Conservation (phyloP, 1,140 invertebrate genomes). For the Hesperophylax magnus region DNA sequence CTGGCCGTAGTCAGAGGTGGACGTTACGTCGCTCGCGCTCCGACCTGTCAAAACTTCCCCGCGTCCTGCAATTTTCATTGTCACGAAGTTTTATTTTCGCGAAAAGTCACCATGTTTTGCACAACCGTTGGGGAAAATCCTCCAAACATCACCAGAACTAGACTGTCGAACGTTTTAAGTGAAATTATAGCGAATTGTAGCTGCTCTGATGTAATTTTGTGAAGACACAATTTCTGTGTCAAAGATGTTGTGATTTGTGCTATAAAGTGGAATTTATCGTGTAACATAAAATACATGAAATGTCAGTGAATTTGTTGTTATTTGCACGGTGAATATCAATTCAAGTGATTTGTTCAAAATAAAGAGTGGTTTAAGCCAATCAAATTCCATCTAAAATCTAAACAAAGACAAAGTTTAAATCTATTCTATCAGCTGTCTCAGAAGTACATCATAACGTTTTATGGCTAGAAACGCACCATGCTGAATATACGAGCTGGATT, state of each 20-base stretch:
- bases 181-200: neutral
- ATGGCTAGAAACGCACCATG: neutral
- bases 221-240: constrained; percentile 34
- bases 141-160: neutral
- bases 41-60: constrained; percentile 26
- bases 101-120: constrained; percentile 17
- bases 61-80: neutral
- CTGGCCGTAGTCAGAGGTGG: constrained; percentile 41
- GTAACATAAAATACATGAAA: neutral
- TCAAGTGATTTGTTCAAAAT: constrained; percentile 7
- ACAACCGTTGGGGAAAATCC: neutral
- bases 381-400: neutral
- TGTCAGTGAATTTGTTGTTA: constrained; percentile 28
- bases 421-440: too few species aligned
- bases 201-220: constrained; percentile 43
- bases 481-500: neutral
- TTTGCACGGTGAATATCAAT: constrained; percentile 14
- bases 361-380: neutral
- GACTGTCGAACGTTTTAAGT: neutral
- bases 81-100: neutral
- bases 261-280: neutral
- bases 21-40: neutral
- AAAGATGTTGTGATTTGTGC: constrained; percentile 17
- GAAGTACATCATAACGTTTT: neutral
- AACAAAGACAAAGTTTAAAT: neutral